Evolutionary conservation across 2,888 invertebrate genomes (phyloP), one percentile per base, ranked within the genome.

Genomic region (Hirtodrosophila alboralis): DNA sequence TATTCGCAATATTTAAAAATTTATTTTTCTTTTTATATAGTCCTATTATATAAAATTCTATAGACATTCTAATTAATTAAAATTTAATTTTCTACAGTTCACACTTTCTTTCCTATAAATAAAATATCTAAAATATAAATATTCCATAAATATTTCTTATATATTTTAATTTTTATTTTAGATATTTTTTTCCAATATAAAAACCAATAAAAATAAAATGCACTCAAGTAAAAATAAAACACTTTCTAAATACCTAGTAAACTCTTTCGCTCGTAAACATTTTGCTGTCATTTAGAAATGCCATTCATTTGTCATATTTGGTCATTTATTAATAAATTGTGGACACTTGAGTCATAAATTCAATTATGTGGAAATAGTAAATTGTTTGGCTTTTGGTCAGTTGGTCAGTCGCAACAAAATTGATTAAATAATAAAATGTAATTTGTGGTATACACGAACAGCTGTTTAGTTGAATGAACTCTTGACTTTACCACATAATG

Each of bases 301-400:
- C 5, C 27, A 16, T 41, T 60, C 65, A 78, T 77, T 81, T 74
- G 61, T 77, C 75, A 68, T 54, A 30, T 41, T 69, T 66, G 63
- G 37, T 52, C 77, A 57, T 67, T 66, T 52, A 58, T 69, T 69
- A 78, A 72, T 66, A 78, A 78, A 75, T 72, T 51, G 69, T 62
- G 36, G 63, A 41, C 56, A 64, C 52, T 57, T 53, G 41, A 47
- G 61, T 52, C 75, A 69, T 59, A 70, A 73, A 73, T 61, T 65
- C 70, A 83, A 83, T 75, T 70, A 73, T 54, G 43, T 70, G 56
- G 41, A 59, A 76, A 58, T 76, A 53, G 56, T 62, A 66, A 79
- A 68, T 73, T 58, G 43, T 52, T n/a, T n/a, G n/a, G n/a, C n/a
- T n/a, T n/a, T n/a, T n/a, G n/a, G n/a, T n/a, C n/a, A n/a, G 44